Evolutionary conservation across 2,888 invertebrate genomes (phyloP).

Genomic region (Herminia tarsipennalis): DNA sequence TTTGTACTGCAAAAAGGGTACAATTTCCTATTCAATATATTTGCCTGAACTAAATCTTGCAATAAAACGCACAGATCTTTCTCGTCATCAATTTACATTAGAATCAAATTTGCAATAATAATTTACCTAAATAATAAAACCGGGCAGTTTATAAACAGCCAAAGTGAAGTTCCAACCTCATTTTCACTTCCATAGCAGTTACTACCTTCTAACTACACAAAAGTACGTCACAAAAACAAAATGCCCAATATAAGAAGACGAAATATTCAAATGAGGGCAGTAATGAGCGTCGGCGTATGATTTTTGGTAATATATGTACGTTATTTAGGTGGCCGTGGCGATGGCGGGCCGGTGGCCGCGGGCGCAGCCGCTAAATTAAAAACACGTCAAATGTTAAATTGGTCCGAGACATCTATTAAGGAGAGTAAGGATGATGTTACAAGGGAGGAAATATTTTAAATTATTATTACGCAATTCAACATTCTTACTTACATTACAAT

Average conservation of each 20-base stretch:
- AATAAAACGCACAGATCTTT: too few species aligned
- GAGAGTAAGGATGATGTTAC: conserved; percentile 57
- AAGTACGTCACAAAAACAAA: conserved; percentile 25
- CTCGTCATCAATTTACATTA: too few species aligned
- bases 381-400: conserved; percentile 85
- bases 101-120: too few species aligned
- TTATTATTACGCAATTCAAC: too few species aligned
- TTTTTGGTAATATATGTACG: conserved; percentile 77
- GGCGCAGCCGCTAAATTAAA: conserved; percentile 84
- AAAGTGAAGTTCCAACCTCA: too few species aligned
- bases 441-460: conserved; percentile 27
- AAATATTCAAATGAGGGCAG: conserved; percentile 72
- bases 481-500: too few species aligned
- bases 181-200: not conserved
- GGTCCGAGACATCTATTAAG: conserved; percentile 85
- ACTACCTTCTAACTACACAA: conserved; percentile 6
- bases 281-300: conserved; percentile 78
- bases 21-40: too few species aligned
- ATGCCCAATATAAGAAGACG: conserved; percentile 39
- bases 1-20: too few species aligned
- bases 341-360: conserved; percentile 75
- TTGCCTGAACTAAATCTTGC: too few species aligned
- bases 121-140: too few species aligned
- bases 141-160: too few species aligned
- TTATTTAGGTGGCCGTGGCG: conserved; percentile 66